Base-by-base conservation (phyloP, 2,888 invertebrate species). In the Chromoteleia sp. region DNA sequence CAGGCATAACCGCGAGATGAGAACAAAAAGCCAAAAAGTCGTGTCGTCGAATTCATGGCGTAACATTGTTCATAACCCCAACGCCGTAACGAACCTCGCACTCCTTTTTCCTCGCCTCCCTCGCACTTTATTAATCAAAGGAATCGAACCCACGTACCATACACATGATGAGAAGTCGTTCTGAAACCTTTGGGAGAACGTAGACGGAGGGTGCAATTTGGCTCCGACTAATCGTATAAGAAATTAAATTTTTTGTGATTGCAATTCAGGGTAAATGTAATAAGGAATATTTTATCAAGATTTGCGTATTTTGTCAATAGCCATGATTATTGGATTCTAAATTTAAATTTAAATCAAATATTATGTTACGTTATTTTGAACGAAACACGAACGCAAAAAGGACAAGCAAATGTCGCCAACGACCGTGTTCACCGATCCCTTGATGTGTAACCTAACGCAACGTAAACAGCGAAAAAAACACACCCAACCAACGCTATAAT, bases 41-140 rank as follows among this genome's bases (percentile, higher is more conserved):
- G 50, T 39, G 48, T 63, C 77, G 77, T 63, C 45, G 45, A 61
- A 70, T 77, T 56, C 54, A 68, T 54, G 30, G 45, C 48, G 71
- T 70, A 70, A 70, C 70, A 77, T 77, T 76, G 68, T 76, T 78
- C 77, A 36, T 65, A 73, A 74, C 48, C 74, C 74, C 73, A 63
- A 30, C 21, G 61, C 29, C 48, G 25, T 77, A 70, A 77, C 63
- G 63, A 77, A 77, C 70, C 30, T 41, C 52, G 48, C 33, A 43
- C 48, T 58, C 25, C 52, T 61, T 59, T 70, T 39, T 56, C 45
- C 14, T 15, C 41, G 12, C 29, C 33, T 29, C 61, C 39, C 77
- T 71, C 39, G 52, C 36, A 25, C 71, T 78, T 78, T 71, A 65
- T 78, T 78, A 78, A 78, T 78, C 77, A 78, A 78, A 78, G 65